These are phyloP conservation scores for Antitype chi DNA, from an alignment of 2,888 invertebrate species.

Conservation along the genomic window DNA sequence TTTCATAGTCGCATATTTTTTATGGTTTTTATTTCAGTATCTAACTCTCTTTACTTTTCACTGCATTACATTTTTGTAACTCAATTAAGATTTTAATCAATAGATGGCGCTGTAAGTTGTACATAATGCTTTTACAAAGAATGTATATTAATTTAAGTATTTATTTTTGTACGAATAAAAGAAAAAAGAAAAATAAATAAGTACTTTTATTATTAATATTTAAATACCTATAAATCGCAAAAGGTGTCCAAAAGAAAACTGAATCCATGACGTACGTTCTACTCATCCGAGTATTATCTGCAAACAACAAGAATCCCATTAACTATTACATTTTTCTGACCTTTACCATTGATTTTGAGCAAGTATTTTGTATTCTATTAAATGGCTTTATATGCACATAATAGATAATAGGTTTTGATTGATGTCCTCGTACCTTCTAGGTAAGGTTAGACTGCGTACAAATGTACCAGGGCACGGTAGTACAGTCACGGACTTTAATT, in stretches of 20 bases:
- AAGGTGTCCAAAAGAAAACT: not conserved
- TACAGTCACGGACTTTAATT: no score
- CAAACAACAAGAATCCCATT: not conserved
- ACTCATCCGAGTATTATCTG: not conserved
- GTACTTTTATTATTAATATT: conserved; percentile 28
- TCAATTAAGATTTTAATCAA: conserved; percentile 73
- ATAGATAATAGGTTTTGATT: no score
- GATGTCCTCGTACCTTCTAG: no score
- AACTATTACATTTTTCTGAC: not conserved
- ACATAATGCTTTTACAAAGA: conserved; percentile 83
- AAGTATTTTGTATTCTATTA: no score
- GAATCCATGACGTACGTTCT: not conserved
- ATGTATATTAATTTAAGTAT: conserved; percentile 87
- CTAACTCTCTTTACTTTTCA: not conserved
- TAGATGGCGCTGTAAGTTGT: conserved; percentile 81
- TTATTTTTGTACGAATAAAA: conserved; percentile 80
- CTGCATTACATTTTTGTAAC: conserved; percentile 64
- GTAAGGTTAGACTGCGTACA: no score
- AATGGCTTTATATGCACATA: no score
- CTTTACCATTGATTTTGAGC: no score
- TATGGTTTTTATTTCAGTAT: conserved; percentile 1
- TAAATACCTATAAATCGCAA: not conserved
- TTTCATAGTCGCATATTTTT: not conserved
- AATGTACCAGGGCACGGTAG: no score
- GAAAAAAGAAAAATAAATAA: conserved; percentile 70